Percentiles rank a stretch among this genome's conserved stretches.
These are phyloP conservation scores for Leptodactylus fallax DNA, from an alignment of 2,797 vertebrate genomes.

Conservation along the genomic window DNA sequence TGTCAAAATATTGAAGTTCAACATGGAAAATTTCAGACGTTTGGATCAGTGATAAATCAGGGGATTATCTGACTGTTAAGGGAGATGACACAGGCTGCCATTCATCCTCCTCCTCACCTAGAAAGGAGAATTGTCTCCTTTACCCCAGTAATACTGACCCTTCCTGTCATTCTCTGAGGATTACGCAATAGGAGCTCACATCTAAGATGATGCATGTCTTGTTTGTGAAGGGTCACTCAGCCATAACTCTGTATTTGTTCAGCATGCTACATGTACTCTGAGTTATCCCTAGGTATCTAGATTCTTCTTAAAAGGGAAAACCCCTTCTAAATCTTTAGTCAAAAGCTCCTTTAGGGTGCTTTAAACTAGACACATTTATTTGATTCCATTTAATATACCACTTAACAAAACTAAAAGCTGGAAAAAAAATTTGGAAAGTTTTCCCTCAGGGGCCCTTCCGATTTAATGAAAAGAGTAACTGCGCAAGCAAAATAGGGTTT, in stretches of 20 bases:
- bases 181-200: slow-evolving; percentile 1
- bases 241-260: neutral
- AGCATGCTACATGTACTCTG: slow-evolving; percentile 2
- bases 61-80: slow-evolving; percentile 44
- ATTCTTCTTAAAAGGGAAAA: neutral
- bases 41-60: slow-evolving; percentile 49
- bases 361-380: too few species aligned
- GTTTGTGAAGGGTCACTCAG: neutral
- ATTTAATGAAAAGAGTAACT: too few species aligned
- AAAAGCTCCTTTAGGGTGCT: too few species aligned
- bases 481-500: too few species aligned
- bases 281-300: neutral
- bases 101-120: slow-evolving; percentile 34
- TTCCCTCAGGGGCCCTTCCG: too few species aligned
- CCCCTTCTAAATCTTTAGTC: too few species aligned
- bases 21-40: slow-evolving; percentile 40
- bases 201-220: neutral
- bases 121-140: neutral
- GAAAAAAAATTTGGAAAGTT: too few species aligned
- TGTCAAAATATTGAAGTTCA: slow-evolving; percentile 59
- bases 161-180: slow-evolving; percentile 30
- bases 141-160: neutral
- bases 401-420: too few species aligned
- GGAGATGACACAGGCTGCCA: slow-evolving; percentile 1
- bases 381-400: too few species aligned